Evolutionary conservation across 2,113 vertebrate genomes (phyloP).

Genomic region (Menidia beryllina): DNA sequence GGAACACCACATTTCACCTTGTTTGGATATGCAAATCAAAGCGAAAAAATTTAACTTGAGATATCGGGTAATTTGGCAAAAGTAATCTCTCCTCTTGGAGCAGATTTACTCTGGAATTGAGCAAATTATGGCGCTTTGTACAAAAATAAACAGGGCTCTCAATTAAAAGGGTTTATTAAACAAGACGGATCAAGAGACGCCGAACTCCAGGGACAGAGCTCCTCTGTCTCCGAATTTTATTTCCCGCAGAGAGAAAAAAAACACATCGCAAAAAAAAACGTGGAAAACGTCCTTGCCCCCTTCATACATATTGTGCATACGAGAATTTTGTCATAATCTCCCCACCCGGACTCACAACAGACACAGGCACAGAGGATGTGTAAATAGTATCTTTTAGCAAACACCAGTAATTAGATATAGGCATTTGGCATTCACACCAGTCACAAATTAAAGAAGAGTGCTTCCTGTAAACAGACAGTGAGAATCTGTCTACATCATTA

Average conservation of each 20-base stretch:
- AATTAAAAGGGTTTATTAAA: conserved; percentile 39
- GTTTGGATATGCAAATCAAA: conserved; percentile 61
- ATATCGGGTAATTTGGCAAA: conserved; percentile 66
- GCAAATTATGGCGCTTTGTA: conserved; percentile 52
- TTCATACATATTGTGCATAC: conserved; percentile 44
- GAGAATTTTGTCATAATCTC: conserved; percentile 53
- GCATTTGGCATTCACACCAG: conserved; percentile 72
- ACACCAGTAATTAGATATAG: conserved; percentile 81
- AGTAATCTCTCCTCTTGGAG: conserved; percentile 53
- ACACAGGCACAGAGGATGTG: conserved; percentile 63
- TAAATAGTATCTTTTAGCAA: conserved; percentile 77
- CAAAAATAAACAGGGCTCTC: conserved; percentile 44
- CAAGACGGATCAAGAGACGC: conserved; percentile 3
- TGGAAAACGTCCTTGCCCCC: conserved; percentile 6
- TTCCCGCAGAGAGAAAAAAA: not conserved
- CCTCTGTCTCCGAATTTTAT: not conserved
- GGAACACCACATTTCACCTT: conserved; percentile 18
- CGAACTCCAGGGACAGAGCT: not conserved
- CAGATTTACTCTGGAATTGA: conserved; percentile 39
- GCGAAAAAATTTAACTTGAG: conserved; percentile 13
- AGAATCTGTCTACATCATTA: conserved; percentile 82
- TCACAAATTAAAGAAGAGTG: conserved; percentile 78
- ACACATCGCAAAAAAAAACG: not conserved
- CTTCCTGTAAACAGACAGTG: conserved; percentile 79
- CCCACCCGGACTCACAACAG: conserved; percentile 41